phyloP scores from a whole-genome alignment of 2,797 vertebrate species.

The Meriones psammophilus region DNA sequence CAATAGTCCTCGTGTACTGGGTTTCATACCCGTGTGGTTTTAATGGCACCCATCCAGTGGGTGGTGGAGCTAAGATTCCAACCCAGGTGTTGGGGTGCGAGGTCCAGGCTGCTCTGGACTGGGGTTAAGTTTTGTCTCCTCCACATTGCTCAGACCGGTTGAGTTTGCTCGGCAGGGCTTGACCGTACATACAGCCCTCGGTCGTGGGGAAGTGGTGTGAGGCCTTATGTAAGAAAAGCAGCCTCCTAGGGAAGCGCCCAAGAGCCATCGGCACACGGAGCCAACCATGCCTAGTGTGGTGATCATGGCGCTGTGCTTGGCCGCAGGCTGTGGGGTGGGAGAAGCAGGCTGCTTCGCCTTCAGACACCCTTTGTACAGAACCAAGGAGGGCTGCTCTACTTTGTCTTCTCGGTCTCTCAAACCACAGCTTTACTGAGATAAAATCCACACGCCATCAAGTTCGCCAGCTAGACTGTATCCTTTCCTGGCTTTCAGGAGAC shows the following conservation, averaged over 20 bases:
- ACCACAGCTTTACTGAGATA: constrained; percentile 25
- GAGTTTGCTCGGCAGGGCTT: background rate
- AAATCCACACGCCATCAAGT: constrained; percentile 40
- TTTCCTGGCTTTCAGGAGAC: background rate
- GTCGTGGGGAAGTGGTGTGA: background rate
- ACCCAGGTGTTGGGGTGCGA: background rate
- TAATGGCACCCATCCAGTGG: background rate
- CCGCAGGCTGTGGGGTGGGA: background rate
- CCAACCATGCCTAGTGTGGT: background rate
- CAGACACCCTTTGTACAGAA: background rate
- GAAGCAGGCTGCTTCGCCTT: background rate
- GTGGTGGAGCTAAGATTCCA: background rate
- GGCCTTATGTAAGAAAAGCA: background rate
- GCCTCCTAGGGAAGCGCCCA: background rate
- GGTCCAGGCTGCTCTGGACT: background rate
- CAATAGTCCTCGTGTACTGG: background rate
- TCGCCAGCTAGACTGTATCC: background rate
- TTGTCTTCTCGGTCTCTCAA: constrained; percentile 38
- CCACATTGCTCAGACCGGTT: background rate
- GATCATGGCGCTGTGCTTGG: background rate
- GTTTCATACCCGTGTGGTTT: background rate
- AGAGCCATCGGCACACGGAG: background rate
- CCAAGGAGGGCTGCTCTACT: background rate
- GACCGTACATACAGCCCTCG: background rate
- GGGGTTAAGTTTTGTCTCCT: background rate